Percentiles rank a stretch among this genome's conserved stretches.
These are phyloP conservation scores for Lepidiolamprologus cunningtoni DNA, from an alignment of 2,113 vertebrate genomes.

Conservation along the genomic window DNA sequence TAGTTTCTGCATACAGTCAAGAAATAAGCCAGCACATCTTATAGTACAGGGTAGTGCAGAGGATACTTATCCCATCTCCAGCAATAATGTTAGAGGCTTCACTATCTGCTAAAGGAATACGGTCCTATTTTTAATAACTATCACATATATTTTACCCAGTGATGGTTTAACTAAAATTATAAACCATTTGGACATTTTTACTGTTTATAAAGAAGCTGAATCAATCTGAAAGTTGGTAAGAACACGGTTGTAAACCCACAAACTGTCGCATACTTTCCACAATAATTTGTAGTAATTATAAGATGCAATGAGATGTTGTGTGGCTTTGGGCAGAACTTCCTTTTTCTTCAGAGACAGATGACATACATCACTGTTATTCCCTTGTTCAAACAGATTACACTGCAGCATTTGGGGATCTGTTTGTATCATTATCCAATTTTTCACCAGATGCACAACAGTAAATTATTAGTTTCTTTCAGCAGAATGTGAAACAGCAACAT, in stretches of 20 bases:
- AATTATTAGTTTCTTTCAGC: conserved; percentile 8
- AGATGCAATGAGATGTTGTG: not conserved
- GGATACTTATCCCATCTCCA: not conserved
- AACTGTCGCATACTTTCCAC: not conserved
- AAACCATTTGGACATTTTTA: not conserved
- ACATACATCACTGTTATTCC: not conserved
- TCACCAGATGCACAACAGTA: conserved; percentile 37
- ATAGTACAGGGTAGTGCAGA: not conserved
- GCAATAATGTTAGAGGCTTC: not conserved
- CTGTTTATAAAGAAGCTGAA: not conserved
- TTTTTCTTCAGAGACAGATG: not conserved
- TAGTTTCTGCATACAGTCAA: not conserved
- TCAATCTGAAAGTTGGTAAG: not conserved
- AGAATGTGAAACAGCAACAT: not conserved
- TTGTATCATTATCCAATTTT: conserved; percentile 51
- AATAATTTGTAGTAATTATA: not conserved
- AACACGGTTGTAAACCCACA: not conserved
- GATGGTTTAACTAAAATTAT: not conserved
- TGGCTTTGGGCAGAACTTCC: not conserved
- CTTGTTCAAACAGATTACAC: not conserved
- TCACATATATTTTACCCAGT: not conserved
- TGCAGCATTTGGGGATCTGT: not conserved
- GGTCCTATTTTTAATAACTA: not conserved
- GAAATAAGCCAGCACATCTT: not conserved
- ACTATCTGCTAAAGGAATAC: not conserved